These are phyloP conservation scores for Sebastes goodei DNA, from an alignment of 2,797 vertebrate genomes.

Conservation along the genomic window DNA sequence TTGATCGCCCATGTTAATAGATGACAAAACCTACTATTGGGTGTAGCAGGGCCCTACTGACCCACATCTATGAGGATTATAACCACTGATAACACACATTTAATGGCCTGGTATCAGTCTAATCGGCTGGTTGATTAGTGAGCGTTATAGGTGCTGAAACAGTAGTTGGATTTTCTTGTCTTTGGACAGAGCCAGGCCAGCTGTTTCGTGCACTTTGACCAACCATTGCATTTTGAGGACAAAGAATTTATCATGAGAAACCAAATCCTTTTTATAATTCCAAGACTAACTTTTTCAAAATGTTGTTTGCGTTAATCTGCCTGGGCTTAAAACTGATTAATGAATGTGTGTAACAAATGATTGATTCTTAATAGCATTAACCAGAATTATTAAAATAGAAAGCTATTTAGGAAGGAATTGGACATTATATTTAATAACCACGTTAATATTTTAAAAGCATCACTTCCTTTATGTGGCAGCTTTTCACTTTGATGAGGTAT, in stretches of 20 bases:
- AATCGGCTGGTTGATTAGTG: background rate
- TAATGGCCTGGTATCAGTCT: too few species aligned
- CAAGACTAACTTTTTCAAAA: background rate
- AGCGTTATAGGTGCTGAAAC: background rate
- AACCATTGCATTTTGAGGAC: background rate
- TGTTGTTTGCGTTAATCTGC: background rate
- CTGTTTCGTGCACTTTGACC: background rate
- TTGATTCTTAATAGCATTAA: background rate
- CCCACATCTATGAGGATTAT: too few species aligned
- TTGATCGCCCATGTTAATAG: too few species aligned
- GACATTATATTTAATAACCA: background rate
- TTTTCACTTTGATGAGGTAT: background rate
- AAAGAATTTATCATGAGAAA: background rate
- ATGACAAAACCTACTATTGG: too few species aligned
- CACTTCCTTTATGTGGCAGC: background rate
- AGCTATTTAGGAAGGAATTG: background rate
- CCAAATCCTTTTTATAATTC: background rate
- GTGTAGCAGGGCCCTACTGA: too few species aligned
- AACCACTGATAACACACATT: too few species aligned
- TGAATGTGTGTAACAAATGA: background rate
- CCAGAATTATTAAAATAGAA: background rate
- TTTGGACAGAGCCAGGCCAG: background rate
- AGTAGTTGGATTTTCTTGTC: background rate
- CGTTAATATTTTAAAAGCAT: background rate
- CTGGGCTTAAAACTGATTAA: background rate